Evolutionary conservation across 2,888 invertebrate species (phyloP), one percentile per base, ranked within the genome.

Genomic region (Dioctria linearis): DNA sequence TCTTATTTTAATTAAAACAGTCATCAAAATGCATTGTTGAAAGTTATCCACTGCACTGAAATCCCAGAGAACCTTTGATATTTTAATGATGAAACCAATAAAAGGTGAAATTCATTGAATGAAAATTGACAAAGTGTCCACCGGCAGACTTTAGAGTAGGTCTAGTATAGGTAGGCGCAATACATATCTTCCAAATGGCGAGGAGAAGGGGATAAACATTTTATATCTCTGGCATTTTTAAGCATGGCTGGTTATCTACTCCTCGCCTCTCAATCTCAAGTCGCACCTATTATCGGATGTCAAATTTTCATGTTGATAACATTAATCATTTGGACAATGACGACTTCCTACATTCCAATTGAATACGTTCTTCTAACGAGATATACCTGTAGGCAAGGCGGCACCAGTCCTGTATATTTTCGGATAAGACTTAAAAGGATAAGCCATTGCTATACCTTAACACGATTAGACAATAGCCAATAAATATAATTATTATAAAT

Each of bases 1-100:
- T 25, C 25, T 25, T 39, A 9, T 51, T 69, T 69, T 69, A 69
- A 69, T 69, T 69, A 69, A 69, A 69, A 69, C 51, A 69, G 69
- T 69, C 69, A 69, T 69, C 69, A 69, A 69, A 69, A 51, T 2
- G 25, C 25, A 69, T 69, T 51, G 49, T 43, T 69, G 67, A 67
- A 46, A 67, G 67, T 67, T 67, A 67, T 67, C 43, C 67, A 67
- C 13, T 46, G 51, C 49, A 25, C 25, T 25, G 25, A 25, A 25
- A 25, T 25, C 37, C 51, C 69, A 69, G 51, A 4, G 54, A 39
- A 42, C 42, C 49, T 69, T 69, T 69, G 69, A 69, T 69, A 69
- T 69, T 69, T 51, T 51, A 69, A 69, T 69, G 51, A 25, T 5
- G 8, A 69, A 39, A 51, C 69, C 37, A 25, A 69, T 69, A 69